Conservation (phyloP, 2,888 invertebrate genomes). For the Pemphredon lugubris region DNA sequence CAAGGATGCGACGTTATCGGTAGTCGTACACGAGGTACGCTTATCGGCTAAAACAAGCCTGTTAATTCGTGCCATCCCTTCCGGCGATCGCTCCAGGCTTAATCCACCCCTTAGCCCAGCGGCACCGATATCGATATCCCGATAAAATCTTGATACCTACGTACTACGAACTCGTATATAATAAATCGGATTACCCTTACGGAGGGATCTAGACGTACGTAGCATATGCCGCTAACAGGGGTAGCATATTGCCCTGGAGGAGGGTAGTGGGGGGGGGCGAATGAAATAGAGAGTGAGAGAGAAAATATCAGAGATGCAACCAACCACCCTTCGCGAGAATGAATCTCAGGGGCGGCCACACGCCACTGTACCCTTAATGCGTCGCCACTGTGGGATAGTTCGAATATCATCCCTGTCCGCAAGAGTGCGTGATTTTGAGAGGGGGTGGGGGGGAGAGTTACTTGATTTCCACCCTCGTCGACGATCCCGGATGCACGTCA, state of each 20-base stretch:
- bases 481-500: conserved; percentile 37
- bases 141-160: conserved; percentile 78
- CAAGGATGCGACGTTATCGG: conserved; percentile 47
- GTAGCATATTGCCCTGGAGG: conserved; percentile 71
- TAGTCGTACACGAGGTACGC: conserved; percentile 39
- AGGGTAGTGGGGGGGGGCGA: conserved; percentile 47
- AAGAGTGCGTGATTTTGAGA: conserved; percentile 51
- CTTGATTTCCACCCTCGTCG: conserved; percentile 58
- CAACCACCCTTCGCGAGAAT: conserved; percentile 63
- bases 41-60: conserved; percentile 73
- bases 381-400: conserved; percentile 75
- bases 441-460: too few relatives aligned
- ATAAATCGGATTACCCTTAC: conserved; percentile 80
- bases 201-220: conserved; percentile 68
- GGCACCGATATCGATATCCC: conserved; percentile 74
- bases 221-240: conserved; percentile 74
- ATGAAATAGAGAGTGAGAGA: conserved; percentile 18
- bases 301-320: conserved; percentile 27
- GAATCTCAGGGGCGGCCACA: conserved; percentile 66
- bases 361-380: conserved; percentile 67
- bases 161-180: conserved; percentile 70
- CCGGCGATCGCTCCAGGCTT: conserved; percentile 44
- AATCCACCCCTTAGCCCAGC: conserved; percentile 61
- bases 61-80: conserved; percentile 74
- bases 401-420: conserved; percentile 71